A percentile compares a stretch with the other conserved stretches of the same genome.
Conservation (phyloP, 2,797 vertebrate genomes). For the Hyperoplus lanceolatus region DNA sequence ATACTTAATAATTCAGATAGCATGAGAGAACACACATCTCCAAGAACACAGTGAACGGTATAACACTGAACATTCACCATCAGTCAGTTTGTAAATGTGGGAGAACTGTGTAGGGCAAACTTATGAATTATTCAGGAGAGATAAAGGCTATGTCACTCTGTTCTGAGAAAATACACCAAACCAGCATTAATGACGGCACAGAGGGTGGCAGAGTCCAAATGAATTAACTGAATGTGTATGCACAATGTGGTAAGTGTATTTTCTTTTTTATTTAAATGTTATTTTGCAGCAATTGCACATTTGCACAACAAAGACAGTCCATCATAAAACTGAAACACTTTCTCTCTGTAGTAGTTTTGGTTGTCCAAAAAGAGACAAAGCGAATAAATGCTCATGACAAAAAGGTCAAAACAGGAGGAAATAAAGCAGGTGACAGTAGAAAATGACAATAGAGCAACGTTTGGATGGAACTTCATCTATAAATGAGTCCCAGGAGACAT, state of each 20-base stretch:
- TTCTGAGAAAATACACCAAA: constrained; percentile 25
- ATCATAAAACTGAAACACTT: neutral
- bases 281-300: neutral
- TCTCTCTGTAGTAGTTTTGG: neutral
- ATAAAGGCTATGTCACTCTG: constrained; percentile 46
- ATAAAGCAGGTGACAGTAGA: neutral
- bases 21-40: constrained; percentile 17
- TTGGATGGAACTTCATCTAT: neutral
- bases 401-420: neutral
- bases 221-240: neutral
- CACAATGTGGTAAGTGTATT: neutral
- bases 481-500: neutral
- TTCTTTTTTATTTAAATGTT: neutral
- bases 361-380: neutral
- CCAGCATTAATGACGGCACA: constrained; percentile 28
- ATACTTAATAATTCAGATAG: constrained; percentile 45
- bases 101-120: constrained; percentile 1
- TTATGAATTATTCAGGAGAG: constrained; percentile 59
- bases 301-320: neutral
- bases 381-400: neutral
- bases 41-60: constrained; percentile 38
- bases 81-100: constrained; percentile 50
- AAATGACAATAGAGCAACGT: neutral
- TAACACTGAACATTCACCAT: constrained; percentile 30
- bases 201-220: neutral